Conservation (phyloP, 2,113 vertebrate species). For the Motacilla alba region DNA sequence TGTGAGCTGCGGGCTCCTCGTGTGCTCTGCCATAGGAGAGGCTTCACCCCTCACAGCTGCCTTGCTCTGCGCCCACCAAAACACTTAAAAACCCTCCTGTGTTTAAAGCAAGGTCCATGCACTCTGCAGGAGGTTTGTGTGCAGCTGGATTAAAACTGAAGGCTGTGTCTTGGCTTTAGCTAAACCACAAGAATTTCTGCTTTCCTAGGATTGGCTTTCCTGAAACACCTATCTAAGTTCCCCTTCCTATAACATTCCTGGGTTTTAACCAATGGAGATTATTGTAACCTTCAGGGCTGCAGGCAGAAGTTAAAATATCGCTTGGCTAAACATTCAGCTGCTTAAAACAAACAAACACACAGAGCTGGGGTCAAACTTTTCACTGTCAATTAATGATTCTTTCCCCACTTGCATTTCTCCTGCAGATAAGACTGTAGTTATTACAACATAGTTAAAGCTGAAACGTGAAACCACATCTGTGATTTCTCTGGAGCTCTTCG, state of each 20-base stretch:
- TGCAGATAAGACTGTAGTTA: conserved; percentile 45
- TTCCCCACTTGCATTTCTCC: conserved; percentile 39
- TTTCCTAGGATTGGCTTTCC: background rate
- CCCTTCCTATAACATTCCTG: background rate
- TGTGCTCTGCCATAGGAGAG: background rate
- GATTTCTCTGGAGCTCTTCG: conserved; percentile 47
- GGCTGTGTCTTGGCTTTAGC: background rate
- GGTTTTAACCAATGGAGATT: background rate
- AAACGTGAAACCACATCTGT: conserved; percentile 65
- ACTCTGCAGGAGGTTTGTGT: background rate
- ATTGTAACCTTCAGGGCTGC: background rate
- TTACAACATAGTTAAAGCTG: conserved; percentile 50
- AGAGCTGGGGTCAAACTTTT: background rate
- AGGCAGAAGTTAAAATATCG: background rate
- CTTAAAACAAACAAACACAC: background rate
- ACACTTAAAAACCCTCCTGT: background rate
- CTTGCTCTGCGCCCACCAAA: background rate
- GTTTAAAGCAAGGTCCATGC: rapidly evolving
- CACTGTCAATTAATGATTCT: conserved; percentile 51
- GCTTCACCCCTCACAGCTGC: background rate
- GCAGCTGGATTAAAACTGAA: background rate
- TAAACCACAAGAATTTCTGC: background rate
- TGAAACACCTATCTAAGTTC: background rate
- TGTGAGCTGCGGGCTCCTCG: background rate
- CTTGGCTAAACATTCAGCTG: background rate